Base-by-base conservation (phyloP, 2,113 vertebrate genomes). In the Rynchops niger region DNA sequence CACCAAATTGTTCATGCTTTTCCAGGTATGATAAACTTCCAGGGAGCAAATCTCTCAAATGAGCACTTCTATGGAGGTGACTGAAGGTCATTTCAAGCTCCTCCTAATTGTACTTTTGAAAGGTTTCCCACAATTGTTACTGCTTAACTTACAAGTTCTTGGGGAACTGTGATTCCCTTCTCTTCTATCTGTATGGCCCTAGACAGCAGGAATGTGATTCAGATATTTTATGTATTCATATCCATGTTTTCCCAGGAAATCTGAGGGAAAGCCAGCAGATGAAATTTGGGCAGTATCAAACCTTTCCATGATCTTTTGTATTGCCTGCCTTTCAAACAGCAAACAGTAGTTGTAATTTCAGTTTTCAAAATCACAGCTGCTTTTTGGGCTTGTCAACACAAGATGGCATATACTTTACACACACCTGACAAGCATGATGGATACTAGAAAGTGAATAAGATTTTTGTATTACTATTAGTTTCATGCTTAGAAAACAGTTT, bases 321-420 rank as follows among this genome's bases (percentile, higher is more conserved):
- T 58, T 82, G 65, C 38, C 61, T 79, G 50, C 69, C 45, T 89
- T 84, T 86, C 80, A 78, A 86, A 67, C 17, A 78, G 85, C 66
- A 58, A 76, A n/a, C 36, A 50, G 29, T 30, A 88, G 86, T 76
- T 3, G 12, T 25, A 83, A 92, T 89, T 95, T 73, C 66, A 45
- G 77, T 73, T 91, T 72, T 77, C 47, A 81, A 59, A 90, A 90
- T 66, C 82, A 90, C 70, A 94, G 92, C 83, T 98, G 97, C 95
- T 95, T 88, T 98, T 97, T 88, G 93, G 86, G 91, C 94, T 93
- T 97, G 97, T 97, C 97, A 97, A 97, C 97, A 97, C 96, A 98
- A 97, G 97, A 97, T 97, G 97, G 97, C 97, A 97, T 91, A 95
- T 97, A 96, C 97, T 97, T 97, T 98, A 97, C 97, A 98, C 95